Percentiles rank a stretch among this genome's conserved stretches.
phyloP scores from a whole-genome alignment of 2,888 invertebrate genomes.

The Pyrgus malvae region DNA sequence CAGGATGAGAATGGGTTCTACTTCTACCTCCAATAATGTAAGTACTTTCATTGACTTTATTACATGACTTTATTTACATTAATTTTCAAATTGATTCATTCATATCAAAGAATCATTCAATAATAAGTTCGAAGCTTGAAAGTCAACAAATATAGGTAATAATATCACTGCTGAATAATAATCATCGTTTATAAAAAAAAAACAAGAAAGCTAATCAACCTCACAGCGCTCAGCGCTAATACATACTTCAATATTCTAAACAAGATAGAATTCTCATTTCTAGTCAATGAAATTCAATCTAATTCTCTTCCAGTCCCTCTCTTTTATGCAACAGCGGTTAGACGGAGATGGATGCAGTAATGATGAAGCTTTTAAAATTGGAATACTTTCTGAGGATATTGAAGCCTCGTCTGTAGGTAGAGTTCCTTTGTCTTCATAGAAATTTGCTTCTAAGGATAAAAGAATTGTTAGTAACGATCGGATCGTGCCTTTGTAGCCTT shows the following conservation, averaged over 20 bases:
- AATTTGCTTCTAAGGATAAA: conserved; percentile 23
- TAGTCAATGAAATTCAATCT: conserved; percentile 62
- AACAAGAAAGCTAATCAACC: background rate
- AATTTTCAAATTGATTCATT: too few relatives aligned
- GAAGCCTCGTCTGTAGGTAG: conserved; percentile 18
- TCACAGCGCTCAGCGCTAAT: conserved; percentile 40
- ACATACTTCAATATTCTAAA: conserved; percentile 58
- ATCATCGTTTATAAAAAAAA: background rate
- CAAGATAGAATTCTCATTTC: conserved; percentile 57
- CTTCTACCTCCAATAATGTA: too few relatives aligned
- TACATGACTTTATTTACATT: too few relatives aligned
- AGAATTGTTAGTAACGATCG: conserved; percentile 21
- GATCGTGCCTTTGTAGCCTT: conserved; percentile 7
- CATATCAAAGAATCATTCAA: too few relatives aligned
- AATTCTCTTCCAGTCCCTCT: conserved; percentile 49
- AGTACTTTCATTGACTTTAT: too few relatives aligned
- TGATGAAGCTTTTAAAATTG: conserved; percentile 24
- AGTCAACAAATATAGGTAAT: too few relatives aligned
- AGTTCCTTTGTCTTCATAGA: conserved; percentile 24
- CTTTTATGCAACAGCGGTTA: conserved; percentile 16
- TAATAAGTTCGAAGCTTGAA: too few relatives aligned
- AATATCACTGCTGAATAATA: background rate
- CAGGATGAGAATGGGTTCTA: too few relatives aligned
- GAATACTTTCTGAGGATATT: conserved; percentile 24
- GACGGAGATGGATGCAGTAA: conserved; percentile 20